These are phyloP conservation scores for Anticlea derivata DNA, from an alignment of 2,888 invertebrate genomes.

Conservation along the genomic window DNA sequence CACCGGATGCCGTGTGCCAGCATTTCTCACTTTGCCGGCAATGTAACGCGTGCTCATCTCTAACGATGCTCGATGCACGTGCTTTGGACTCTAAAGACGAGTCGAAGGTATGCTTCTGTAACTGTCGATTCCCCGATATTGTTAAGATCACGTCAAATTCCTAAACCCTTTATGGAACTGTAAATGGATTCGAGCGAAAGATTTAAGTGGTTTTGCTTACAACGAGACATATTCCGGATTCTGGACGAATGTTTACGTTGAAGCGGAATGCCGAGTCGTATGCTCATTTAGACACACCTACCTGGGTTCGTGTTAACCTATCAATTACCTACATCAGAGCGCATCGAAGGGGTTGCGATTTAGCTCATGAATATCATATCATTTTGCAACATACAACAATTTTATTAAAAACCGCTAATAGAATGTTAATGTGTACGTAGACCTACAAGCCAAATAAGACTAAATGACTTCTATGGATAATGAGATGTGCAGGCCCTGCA, in stretches of 20 bases:
- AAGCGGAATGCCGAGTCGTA: slow-evolving; percentile 2
- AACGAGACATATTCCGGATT: slow-evolving; percentile 7
- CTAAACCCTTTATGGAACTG: slow-evolving; percentile 45
- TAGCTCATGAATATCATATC: neutral
- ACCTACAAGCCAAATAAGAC: slow-evolving; percentile 54
- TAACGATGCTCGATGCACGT: slow-evolving; percentile 25
- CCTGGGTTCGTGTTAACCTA: neutral
- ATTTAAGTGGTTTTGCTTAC: slow-evolving; percentile 23
- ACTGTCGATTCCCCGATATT: slow-evolving; percentile 62
- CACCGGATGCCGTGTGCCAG: slow-evolving; percentile 44
- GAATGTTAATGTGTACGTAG: slow-evolving; percentile 28
- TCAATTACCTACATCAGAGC: neutral
- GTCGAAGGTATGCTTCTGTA: slow-evolving; percentile 61
- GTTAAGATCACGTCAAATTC: slow-evolving; percentile 58
- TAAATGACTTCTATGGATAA: slow-evolving; percentile 64
- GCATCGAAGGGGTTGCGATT: neutral
- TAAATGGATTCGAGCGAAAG: slow-evolving; percentile 38
- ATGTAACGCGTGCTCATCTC: slow-evolving; percentile 48
- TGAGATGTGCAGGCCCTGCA: slow-evolving; percentile 70
- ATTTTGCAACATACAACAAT: neutral
- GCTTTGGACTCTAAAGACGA: slow-evolving; percentile 50
- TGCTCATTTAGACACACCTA: slow-evolving; percentile 2
- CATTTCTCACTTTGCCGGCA: slow-evolving; percentile 49
- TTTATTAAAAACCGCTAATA: slow-evolving; percentile 22
- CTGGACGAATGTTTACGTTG: slow-evolving; percentile 2